Conservation (phyloP, 2,113 vertebrate genomes). For the Eulemur macaco region DNA sequence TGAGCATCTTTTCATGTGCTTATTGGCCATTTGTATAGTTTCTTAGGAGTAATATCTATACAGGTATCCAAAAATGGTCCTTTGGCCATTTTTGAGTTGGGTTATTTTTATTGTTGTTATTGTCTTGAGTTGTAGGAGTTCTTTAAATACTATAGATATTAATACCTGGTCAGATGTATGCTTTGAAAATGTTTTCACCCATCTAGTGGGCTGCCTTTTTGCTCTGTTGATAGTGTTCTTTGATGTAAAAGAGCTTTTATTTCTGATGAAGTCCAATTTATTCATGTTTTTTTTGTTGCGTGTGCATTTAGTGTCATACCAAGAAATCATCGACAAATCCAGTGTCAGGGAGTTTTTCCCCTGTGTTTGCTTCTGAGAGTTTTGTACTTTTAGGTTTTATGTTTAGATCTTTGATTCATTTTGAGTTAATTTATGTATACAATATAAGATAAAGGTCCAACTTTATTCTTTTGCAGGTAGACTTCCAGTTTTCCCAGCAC, state of each 20-base stretch:
- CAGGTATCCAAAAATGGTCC: background rate
- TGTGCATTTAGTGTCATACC: background rate
- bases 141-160: background rate
- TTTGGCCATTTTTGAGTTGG: background rate
- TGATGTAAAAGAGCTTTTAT: background rate
- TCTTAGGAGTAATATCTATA: background rate
- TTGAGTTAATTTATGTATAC: background rate
- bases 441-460: background rate
- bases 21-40: background rate
- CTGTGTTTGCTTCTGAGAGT: background rate
- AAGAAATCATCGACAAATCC: background rate
- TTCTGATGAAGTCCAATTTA: background rate
- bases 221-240: background rate
- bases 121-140: background rate
- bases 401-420: background rate
- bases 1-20: background rate
- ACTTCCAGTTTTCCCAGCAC: too few relatives aligned
- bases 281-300: background rate
- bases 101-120: background rate
- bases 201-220: background rate
- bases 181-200: background rate
- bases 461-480: too few relatives aligned
- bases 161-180: background rate
- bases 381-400: background rate
- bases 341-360: background rate